A percentile compares a stretch with the other conserved stretches of the same genome.
These are phyloP conservation scores for Fabriciana adippe DNA, from an alignment of 2,888 invertebrate genomes.

Conservation along the genomic window DNA sequence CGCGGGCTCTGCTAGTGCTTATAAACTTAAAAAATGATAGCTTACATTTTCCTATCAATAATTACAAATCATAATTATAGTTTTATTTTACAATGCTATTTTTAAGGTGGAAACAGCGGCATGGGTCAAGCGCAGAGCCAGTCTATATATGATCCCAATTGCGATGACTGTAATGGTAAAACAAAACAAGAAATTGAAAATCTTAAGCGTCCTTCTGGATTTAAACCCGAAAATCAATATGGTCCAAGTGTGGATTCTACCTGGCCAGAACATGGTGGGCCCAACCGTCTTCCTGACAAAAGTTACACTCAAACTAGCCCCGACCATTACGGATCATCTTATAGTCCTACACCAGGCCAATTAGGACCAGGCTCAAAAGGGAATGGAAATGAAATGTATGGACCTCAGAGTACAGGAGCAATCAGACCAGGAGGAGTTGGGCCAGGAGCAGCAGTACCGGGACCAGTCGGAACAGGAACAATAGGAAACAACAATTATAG, in stretches of 20 bases:
- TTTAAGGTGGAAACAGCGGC: slow-evolving; percentile 88
- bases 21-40: too few species aligned
- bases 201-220: slow-evolving; percentile 45
- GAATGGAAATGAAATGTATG: slow-evolving; percentile 5
- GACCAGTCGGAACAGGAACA: slow-evolving; percentile 12
- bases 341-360: slow-evolving; percentile 19
- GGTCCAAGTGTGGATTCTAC: slow-evolving; percentile 21
- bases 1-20: too few species aligned
- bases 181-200: slow-evolving; percentile 53
- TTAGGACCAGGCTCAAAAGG: background rate
- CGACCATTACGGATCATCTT: background rate
- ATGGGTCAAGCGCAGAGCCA: slow-evolving; percentile 96
- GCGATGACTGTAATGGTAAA: slow-evolving; percentile 84
- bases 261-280: slow-evolving; percentile 32
- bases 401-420: background rate
- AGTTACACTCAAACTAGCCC: slow-evolving; percentile 15
- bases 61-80: too few species aligned
- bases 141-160: slow-evolving; percentile 85
- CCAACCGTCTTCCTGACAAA: slow-evolving; percentile 3
- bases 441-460: too few species aligned
- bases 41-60: too few species aligned
- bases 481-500: slow-evolving; percentile 19
- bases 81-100: background rate
- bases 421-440: background rate
- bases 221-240: slow-evolving; percentile 29